These are phyloP conservation scores for Agonopterix arenella DNA, from an alignment of 2,888 invertebrate species.

Conservation along the genomic window DNA sequence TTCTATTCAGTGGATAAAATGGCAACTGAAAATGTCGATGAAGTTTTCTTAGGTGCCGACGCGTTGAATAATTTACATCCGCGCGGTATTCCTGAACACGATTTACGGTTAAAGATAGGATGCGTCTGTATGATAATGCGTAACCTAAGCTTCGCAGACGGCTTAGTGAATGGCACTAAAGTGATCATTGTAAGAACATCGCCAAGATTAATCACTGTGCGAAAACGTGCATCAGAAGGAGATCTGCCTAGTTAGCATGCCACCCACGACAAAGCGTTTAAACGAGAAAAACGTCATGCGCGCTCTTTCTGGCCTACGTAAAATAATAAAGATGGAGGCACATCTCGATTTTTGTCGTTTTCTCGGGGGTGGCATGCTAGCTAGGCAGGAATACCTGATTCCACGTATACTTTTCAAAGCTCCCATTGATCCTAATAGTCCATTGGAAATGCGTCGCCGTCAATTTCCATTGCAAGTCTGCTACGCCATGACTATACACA, in stretches of 20 bases:
- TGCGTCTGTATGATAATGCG: slow-evolving; percentile 10
- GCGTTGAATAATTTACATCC: not conserved
- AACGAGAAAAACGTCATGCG: too few relatives aligned
- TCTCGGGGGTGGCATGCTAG: too few relatives aligned
- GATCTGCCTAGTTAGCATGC: too few relatives aligned
- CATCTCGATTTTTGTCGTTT: too few relatives aligned
- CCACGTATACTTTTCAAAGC: slow-evolving; percentile 10
- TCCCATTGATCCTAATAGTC: slow-evolving; percentile 8
- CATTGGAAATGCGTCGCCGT: slow-evolving; percentile 7
- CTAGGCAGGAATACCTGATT: too few relatives aligned
- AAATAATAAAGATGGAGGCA: too few relatives aligned
- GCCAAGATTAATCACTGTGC: too few relatives aligned
- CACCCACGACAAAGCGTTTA: too few relatives aligned
- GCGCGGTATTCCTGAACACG: not conserved
- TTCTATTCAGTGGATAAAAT: not conserved
- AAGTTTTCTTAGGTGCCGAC: slow-evolving; percentile 4
- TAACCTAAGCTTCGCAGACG: slow-evolving; percentile 10
- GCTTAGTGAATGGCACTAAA: slow-evolving; percentile 11
- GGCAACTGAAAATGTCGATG: not conserved
- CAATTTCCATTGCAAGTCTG: slow-evolving; percentile 9
- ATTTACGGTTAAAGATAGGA: slow-evolving; percentile 5
- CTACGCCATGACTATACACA: slow-evolving; percentile 13
- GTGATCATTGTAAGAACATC: slow-evolving; percentile 9
- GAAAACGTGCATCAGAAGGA: too few relatives aligned
- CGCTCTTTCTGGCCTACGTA: too few relatives aligned